A percentile compares a stretch with the other conserved stretches of the same genome.
phyloP scores from a whole-genome alignment of 1,140 invertebrate genomes.

The Eumeta japonica region DNA sequence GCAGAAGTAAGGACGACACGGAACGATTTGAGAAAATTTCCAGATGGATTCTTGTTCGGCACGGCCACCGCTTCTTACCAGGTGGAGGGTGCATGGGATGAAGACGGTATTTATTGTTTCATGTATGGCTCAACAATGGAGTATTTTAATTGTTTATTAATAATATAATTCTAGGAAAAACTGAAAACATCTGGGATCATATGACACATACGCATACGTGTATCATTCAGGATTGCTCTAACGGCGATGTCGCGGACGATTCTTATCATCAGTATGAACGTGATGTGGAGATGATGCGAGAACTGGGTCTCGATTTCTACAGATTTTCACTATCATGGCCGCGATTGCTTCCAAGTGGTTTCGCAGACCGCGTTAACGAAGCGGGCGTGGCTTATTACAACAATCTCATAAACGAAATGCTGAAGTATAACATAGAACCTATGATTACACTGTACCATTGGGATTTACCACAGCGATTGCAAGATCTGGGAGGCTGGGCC shows the following conservation, averaged over 20 bases:
- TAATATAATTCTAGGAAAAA: constrained; percentile 54
- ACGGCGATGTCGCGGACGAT: constrained; percentile 26
- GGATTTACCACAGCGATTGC: too few species aligned
- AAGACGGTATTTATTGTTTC: constrained; percentile 31
- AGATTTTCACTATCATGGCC: constrained; percentile 67
- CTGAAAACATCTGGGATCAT: constrained; percentile 57
- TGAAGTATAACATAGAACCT: constrained; percentile 39
- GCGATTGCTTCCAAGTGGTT: too few species aligned
- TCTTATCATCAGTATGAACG: constrained; percentile 27
- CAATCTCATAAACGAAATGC: too few species aligned
- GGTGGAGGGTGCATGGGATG: constrained; percentile 56
- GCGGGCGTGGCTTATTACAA: too few species aligned
- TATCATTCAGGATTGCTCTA: constrained; percentile 15
- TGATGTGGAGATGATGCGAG: constrained; percentile 34
- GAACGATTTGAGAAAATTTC: constrained; percentile 40
- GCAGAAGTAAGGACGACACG: constrained; percentile 34
- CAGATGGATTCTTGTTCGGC: too few species aligned
- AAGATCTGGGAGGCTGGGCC: too few species aligned
- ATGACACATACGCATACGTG: constrained; percentile 30
- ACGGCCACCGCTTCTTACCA: constrained; percentile 51
- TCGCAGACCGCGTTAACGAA: constrained; percentile 49
- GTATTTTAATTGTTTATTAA: too few species aligned
- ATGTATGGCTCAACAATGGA: too few species aligned
- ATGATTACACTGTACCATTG: constrained; percentile 43
- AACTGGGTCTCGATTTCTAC: constrained; percentile 44